phyloP scores from a whole-genome alignment of 1,140 invertebrate genomes.

The Lasioglossum albipes region DNA sequence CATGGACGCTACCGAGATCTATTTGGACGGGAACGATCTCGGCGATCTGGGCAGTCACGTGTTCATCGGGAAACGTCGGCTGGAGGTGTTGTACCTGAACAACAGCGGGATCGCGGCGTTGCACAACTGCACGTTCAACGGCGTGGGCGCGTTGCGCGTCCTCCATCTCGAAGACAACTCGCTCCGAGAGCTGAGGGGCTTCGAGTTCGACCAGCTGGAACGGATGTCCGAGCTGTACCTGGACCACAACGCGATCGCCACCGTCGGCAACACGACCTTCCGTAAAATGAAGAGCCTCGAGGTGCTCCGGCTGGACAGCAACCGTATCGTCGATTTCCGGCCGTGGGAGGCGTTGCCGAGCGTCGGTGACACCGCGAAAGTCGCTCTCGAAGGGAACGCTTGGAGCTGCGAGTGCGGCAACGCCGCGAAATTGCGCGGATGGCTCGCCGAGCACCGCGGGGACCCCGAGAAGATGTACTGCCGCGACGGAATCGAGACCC shows the following conservation, averaged over 20 bases:
- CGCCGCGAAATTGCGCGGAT: conserved; percentile 87
- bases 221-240: conserved; percentile 91
- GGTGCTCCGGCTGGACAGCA: conserved; percentile 91
- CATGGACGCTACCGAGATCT: conserved; percentile 96
- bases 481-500: conserved; percentile 81
- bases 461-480: conserved; percentile 85
- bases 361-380: conserved; percentile 85
- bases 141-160: conserved; percentile 87
- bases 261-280: conserved; percentile 92
- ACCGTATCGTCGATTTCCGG: conserved; percentile 88
- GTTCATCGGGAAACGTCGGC: conserved; percentile 93
- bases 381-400: conserved; percentile 90
- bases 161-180: conserved; percentile 93
- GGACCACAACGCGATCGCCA: conserved; percentile 91
- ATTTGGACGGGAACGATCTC: conserved; percentile 94
- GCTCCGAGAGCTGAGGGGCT: conserved; percentile 89
- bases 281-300: conserved; percentile 89
- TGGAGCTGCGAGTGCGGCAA: conserved; percentile 96
- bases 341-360: conserved; percentile 86
- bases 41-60: conserved; percentile 92
- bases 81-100: conserved; percentile 92
- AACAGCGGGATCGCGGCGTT: conserved; percentile 91
- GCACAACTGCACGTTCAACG: conserved; percentile 94
- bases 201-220: conserved; percentile 91
- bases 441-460: conserved; percentile 86